Conservation (phyloP, 2,113 vertebrate genomes). For the Malurus elegans region DNA sequence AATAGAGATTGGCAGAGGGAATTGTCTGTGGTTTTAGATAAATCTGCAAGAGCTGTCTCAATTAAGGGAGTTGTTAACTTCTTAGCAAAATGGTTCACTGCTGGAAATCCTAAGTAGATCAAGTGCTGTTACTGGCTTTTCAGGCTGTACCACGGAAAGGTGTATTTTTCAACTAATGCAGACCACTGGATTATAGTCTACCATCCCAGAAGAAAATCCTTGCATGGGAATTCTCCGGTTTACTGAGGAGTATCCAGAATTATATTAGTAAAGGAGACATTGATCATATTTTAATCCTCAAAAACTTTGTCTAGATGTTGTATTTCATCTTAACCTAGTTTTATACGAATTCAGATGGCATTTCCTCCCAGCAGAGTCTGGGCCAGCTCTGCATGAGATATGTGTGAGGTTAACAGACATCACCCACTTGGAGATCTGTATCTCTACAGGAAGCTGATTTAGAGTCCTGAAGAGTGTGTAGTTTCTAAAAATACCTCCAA, state of each 20-base stretch:
- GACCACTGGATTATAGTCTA: background rate
- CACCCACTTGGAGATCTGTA: background rate
- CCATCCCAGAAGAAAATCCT: background rate
- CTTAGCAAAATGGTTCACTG: background rate
- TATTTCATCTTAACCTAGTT: background rate
- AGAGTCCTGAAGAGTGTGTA: background rate
- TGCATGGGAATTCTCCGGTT: background rate
- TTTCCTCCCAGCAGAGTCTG: background rate
- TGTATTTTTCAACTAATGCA: background rate
- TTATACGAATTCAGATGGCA: background rate
- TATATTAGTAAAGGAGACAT: background rate
- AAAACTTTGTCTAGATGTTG: background rate
- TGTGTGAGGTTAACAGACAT: background rate
- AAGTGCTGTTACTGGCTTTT: background rate
- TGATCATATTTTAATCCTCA: background rate
- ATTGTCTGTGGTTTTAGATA: constrained; percentile 9
- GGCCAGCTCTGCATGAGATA: background rate
- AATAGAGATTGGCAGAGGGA: background rate
- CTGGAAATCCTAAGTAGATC: background rate
- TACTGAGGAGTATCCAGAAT: background rate
- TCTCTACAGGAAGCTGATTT: background rate
- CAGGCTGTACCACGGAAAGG: background rate
- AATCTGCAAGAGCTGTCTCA: background rate
- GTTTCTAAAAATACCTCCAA: background rate
- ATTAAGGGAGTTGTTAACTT: background rate